Conservation (phyloP, 2,113 vertebrate species). For the Mellivora capensis region DNA sequence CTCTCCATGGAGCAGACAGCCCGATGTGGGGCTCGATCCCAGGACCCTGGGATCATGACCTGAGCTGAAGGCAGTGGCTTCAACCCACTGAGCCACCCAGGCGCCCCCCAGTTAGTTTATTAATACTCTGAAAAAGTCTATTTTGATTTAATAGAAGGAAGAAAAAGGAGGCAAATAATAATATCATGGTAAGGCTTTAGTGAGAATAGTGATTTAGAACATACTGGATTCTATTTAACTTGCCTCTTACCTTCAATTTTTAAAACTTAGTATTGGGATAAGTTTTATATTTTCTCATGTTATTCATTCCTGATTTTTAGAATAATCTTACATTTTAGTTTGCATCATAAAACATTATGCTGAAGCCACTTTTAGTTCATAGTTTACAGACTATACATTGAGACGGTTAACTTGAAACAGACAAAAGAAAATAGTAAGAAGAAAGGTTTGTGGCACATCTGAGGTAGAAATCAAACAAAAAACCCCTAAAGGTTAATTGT, state of each 20-base stretch:
- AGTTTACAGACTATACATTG: neutral
- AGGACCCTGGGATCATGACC: too few species aligned
- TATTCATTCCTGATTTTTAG: neutral
- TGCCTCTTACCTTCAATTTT: neutral
- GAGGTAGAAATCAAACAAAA: constrained; percentile 12
- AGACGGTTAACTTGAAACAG: neutral
- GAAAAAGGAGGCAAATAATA: neutral
- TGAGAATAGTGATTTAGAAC: constrained; percentile 3
- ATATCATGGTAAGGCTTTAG: neutral
- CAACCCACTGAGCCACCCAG: too few species aligned
- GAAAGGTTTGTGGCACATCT: neutral
- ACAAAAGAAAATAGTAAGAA: neutral
- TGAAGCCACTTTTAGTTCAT: constrained; percentile 13
- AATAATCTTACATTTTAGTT: constrained; percentile 23
- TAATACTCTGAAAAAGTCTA: neutral
- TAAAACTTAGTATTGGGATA: neutral
- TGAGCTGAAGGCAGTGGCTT: too few species aligned
- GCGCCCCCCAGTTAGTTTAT: neutral
- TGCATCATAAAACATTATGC: neutral
- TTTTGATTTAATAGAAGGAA: neutral
- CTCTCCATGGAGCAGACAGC: too few species aligned
- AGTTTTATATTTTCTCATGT: neutral
- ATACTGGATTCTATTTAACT: neutral
- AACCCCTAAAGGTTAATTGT: neutral
- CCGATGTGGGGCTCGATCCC: too few species aligned